Percentiles rank a stretch among this genome's conserved stretches.
Evolutionary conservation across 2,888 invertebrate genomes (phyloP).

Genomic region (Pharmacophagus antenor): DNA sequence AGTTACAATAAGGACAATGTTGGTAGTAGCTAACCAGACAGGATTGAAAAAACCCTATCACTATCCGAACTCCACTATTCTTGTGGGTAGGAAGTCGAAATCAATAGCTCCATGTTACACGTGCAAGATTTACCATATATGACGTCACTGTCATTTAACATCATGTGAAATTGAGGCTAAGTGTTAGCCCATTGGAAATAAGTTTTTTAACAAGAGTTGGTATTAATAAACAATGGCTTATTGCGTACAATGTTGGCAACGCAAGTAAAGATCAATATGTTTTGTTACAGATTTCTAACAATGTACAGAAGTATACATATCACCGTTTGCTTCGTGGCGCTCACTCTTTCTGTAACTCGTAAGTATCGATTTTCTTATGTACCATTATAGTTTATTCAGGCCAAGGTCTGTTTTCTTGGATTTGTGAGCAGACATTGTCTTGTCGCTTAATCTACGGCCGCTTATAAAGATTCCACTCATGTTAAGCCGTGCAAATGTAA

Average conservation of each 20-base stretch:
- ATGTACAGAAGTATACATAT: constrained; percentile 29
- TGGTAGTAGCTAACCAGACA: too few relatives aligned
- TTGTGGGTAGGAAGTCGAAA: too few relatives aligned
- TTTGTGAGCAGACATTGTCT: neutral
- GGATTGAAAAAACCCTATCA: too few relatives aligned
- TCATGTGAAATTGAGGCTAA: too few relatives aligned
- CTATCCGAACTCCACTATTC: too few relatives aligned
- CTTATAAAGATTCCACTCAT: neutral
- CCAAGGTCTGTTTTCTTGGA: neutral
- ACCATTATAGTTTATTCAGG: constrained; percentile 11
- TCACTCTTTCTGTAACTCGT: constrained; percentile 25
- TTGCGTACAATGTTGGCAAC: neutral
- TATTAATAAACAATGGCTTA: neutral
- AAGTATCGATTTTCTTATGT: constrained; percentile 31
- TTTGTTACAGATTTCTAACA: constrained; percentile 29
- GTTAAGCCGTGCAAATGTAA: neutral
- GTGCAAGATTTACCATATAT: too few relatives aligned
- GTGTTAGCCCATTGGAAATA: too few relatives aligned
- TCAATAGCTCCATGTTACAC: too few relatives aligned
- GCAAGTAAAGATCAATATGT: neutral
- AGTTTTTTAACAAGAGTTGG: too few relatives aligned
- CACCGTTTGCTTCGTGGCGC: constrained; percentile 21
- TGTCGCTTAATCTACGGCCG: neutral
- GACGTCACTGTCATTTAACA: too few relatives aligned
- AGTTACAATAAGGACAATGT: too few relatives aligned